Evolutionary conservation across 2,113 vertebrate species (phyloP).

Genomic region (Erythrolamprus reginae): DNA sequence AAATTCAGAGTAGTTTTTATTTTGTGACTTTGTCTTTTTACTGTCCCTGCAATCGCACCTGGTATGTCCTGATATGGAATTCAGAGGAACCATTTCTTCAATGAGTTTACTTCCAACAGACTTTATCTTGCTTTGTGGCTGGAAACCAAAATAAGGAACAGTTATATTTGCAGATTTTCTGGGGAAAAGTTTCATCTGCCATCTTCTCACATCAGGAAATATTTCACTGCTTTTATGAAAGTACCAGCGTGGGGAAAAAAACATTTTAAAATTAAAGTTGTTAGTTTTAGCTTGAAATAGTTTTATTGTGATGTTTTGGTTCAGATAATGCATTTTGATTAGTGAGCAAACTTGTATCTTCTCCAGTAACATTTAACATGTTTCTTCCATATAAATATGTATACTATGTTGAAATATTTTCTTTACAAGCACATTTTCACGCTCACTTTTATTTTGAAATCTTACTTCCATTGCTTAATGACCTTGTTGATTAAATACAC

Average conservation of each 20-base stretch:
- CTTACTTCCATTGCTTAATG: not conserved
- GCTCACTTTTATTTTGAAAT: conserved; percentile 1
- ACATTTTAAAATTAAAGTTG: not conserved
- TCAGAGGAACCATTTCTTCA: not conserved
- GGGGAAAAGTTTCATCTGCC: not conserved
- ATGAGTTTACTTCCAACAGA: not conserved
- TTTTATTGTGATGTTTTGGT: not conserved
- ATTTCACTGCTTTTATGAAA: not conserved
- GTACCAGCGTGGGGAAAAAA: not conserved
- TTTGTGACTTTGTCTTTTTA: not conserved
- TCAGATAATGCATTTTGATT: not conserved
- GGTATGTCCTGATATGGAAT: not conserved
- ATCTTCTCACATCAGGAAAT: not conserved
- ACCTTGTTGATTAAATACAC: not conserved
- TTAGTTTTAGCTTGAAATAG: not conserved
- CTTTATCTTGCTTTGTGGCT: not conserved
- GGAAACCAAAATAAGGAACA: not conserved
- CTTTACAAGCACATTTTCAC: conserved; percentile 2
- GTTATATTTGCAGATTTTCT: not conserved
- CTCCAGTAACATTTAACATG: not conserved
- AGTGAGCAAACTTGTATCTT: not conserved
- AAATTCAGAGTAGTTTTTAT: not conserved
- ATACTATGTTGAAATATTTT: not conserved
- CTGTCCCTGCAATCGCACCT: not conserved
- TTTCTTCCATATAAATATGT: not conserved